Percentiles rank a stretch among this genome's conserved stretches.
phyloP scores from a whole-genome alignment of 2,797 vertebrate species.

The Poeciliopsis infans region DNA sequence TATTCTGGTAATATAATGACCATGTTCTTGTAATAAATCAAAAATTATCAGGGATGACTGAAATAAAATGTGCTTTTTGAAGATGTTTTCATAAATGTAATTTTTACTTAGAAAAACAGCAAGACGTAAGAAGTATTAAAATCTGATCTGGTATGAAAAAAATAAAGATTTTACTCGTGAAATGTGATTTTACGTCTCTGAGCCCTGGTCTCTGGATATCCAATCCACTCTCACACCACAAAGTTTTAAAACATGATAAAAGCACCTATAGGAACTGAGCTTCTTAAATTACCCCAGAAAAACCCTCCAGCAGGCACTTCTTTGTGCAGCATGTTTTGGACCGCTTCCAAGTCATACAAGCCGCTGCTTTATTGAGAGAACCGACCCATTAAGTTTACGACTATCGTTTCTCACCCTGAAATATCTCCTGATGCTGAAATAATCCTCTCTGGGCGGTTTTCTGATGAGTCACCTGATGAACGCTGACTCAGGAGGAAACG shows the following conservation, averaged over 20 bases:
- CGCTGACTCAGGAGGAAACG: slow-evolving; percentile 71
- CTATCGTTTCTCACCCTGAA: slow-evolving; percentile 54
- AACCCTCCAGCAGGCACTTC: slow-evolving; percentile 30
- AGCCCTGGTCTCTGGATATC: not conserved
- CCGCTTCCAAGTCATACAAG: slow-evolving; percentile 69
- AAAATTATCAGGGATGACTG: too few relatives aligned
- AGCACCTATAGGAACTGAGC: slow-evolving; percentile 24
- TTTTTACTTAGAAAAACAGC: too few relatives aligned
- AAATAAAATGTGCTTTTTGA: too few relatives aligned
- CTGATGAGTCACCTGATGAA: slow-evolving; percentile 75
- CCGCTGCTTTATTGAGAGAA: slow-evolving; percentile 69
- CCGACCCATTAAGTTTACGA: slow-evolving; percentile 70
- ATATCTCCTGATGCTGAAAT: slow-evolving; percentile 72
- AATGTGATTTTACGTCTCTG: too few relatives aligned
- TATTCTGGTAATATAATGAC: too few relatives aligned
- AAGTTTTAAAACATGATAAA: slow-evolving; percentile 5
- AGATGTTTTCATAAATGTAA: too few relatives aligned
- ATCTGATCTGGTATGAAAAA: too few relatives aligned
- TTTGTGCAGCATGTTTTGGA: slow-evolving; percentile 52
- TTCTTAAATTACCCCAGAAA: slow-evolving; percentile 40
- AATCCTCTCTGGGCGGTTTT: slow-evolving; percentile 58
- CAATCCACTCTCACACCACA: not conserved
- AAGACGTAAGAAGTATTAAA: too few relatives aligned
- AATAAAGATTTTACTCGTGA: too few relatives aligned
- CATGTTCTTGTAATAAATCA: too few relatives aligned